These are phyloP conservation scores for Nymphalis c-album DNA, from an alignment of 2,888 invertebrate species.

Conservation along the genomic window DNA sequence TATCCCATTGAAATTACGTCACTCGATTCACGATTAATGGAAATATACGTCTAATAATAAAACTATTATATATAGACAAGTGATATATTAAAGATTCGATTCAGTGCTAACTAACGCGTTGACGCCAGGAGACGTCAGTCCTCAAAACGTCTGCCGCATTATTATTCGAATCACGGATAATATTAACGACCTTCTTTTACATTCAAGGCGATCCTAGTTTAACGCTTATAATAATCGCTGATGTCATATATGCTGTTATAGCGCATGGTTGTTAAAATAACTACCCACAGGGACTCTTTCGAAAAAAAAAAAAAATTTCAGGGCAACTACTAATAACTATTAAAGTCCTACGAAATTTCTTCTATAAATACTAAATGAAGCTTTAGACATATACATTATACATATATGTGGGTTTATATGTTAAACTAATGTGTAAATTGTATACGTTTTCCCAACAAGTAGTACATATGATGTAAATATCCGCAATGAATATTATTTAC, in stretches of 20 bases:
- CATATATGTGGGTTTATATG: no score
- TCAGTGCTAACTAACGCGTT: not conserved
- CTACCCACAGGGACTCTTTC: no score
- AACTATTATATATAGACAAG: not conserved
- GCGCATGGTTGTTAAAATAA: not conserved
- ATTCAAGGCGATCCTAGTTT: conserved; percentile 54
- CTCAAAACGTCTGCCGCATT: conserved; percentile 34
- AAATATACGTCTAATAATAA: not conserved
- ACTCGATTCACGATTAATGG: not conserved
- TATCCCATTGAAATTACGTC: no score
- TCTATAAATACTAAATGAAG: no score
- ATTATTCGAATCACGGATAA: conserved; percentile 51
- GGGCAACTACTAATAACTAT: no score
- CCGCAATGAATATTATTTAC: conserved; percentile 11
- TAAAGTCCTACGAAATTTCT: no score
- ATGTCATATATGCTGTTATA: conserved; percentile 29
- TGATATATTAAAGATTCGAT: conserved; percentile 1
- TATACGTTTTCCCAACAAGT: not conserved
- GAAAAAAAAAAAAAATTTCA: no score
- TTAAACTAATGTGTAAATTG: not conserved
- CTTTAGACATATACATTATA: no score
- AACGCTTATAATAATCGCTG: conserved; percentile 35
- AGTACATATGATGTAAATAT: conserved; percentile 15
- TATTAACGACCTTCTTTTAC: conserved; percentile 57
- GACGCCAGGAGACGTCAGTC: conserved; percentile 3